Evolutionary conservation across 2,888 invertebrate species (phyloP), one percentile per base, ranked within the genome.

Genomic region (Ophioninae sp.): DNA sequence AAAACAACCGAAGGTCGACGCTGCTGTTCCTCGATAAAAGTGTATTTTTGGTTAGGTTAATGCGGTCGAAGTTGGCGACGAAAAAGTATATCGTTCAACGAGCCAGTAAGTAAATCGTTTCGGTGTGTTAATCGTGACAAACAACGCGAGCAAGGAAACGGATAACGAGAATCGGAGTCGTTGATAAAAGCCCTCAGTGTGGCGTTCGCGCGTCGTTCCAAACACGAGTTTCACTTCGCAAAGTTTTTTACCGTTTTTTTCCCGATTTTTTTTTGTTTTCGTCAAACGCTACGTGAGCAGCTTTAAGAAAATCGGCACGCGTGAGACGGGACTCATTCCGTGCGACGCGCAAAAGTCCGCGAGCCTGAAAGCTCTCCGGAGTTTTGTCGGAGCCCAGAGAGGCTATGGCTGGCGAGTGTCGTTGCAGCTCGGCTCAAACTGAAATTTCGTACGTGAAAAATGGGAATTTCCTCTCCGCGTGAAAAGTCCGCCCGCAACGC

Each of bases 1-100:
- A 91, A 92, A 92, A 92, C 92, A 92, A 92, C 89, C 91, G 92
- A 92, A 92, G 92, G 91, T 92, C 91, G 92, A 91, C 91, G 92
- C 91, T 77, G 77, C 59, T 92, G 91, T 85, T 88, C 89, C 85
- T 78, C 67, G 85, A 88, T 88, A 86, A 87, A 89, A 87, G 87
- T 89, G 88, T 90, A 89, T 90, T 91, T 91, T 91, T 91, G 91
- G 91, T 92, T 92, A 92, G 91, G 91, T 92, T 90, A 86, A 86
- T 79, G 73, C 62, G 73, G 74, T 79, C 79, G 72, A 57, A 74
- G 50, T 89, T 87, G 83, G 74, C 50, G 74, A 79, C 61, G 79
- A 74, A 79, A 79, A 68, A 61, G 41, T 68, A 68, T 62, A 68
- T 72, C 73, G 44, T 79, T 61, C 74, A 73, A 30, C 78, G 37